Base-by-base conservation (phyloP, 2,113 vertebrate genomes). In the Zapornia atra region DNA sequence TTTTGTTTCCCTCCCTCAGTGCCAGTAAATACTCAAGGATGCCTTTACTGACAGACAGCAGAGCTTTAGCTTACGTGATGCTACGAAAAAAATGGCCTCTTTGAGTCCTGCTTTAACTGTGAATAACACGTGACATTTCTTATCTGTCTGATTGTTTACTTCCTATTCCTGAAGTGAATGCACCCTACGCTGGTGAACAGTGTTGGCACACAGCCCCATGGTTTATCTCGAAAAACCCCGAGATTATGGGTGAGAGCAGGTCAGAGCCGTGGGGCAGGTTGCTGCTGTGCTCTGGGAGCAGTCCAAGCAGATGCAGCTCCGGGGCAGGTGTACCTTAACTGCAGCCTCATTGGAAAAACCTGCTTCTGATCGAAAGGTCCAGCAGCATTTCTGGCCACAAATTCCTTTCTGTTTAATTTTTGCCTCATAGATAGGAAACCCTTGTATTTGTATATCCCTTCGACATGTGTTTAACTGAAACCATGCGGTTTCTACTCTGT, bases 141-240 rank as follows among this genome's bases (percentile, higher is more conserved):
- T 86, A 61, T 42, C 77, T 94, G 88, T 61, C 59, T 61, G 80
- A 15, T 46, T 88, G 56, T 77, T 92, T 78, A 75, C 70, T 86
- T 85, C 92, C 77, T 78, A 5, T 88, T 97, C 84, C 71, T 94
- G 91, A 92, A 90, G n/a, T 3, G 65, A 91, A 70, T 60, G 59
- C 57, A 82, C 90, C 51, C 40, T 19, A 0, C 60, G 48, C 28
- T 51, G 68, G 72, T 33, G 53, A 88, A 44, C 2, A 2, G 29
- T 6, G 2, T 15, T 79, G 79, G 79, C 90, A 44, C 64, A 42
- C 36, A 82, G 94, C 79, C 82, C 68, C 50, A 3, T 13, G 69
- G n/a, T 42, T 72, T 64, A 42, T 56, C 73, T 84, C 64, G 21
- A 71, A 22, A 77, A 88, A 75, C 28, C 20, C 53, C 46, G 79